Base-by-base conservation (phyloP, 2,113 vertebrate genomes). In the Pardalotus punctatus region DNA sequence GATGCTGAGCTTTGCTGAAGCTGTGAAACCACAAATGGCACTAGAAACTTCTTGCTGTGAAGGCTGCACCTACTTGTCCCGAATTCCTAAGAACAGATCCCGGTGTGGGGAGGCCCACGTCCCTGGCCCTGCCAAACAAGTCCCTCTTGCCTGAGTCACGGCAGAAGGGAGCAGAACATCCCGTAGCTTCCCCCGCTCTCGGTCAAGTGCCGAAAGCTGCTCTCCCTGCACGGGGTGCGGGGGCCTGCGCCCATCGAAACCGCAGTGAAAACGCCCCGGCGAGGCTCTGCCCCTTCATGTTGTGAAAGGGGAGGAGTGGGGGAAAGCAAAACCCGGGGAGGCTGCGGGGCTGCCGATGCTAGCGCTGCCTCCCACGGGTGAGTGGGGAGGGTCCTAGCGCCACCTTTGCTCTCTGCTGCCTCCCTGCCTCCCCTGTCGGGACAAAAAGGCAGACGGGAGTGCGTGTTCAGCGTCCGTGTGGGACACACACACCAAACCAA, bases 1-100 rank as follows among this genome's bases (percentile, higher is more conserved):
- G 87, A 91, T 65, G 74, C 81, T 28, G 65, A 78, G 65, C 53
- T 60, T 88, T 23, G 25, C 33, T 1, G 2, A 65, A 88, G 82
- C 79, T 45, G 86, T 6, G 4, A 93, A 96, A 93, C 90, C 90
- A 74, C 92, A 96, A 92, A 91, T 66, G 1, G 42, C 85, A 93
- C 92, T 81, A 96, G 92, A 96, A 96, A 93, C 93, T 93, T 95
- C 90, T 92, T 56, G 23, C 81, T 82, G 28, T 42, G 64, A 77
- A 5, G 9, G 40, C 47, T 93, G 77, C 84, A 76, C 88, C 92
- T 93, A 81, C 53, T 83, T 79, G 73, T 96, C 90, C 81, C 2
- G 5, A 20, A 58, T 89, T 93, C 86, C 96, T 96, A 96, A 97
- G 95, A 95, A 96, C 87, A 97, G 95, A 91, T 42, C 33, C n/a